phyloP scores from a whole-genome alignment of 1,140 invertebrate species.

The Eumeta japonica region DNA sequence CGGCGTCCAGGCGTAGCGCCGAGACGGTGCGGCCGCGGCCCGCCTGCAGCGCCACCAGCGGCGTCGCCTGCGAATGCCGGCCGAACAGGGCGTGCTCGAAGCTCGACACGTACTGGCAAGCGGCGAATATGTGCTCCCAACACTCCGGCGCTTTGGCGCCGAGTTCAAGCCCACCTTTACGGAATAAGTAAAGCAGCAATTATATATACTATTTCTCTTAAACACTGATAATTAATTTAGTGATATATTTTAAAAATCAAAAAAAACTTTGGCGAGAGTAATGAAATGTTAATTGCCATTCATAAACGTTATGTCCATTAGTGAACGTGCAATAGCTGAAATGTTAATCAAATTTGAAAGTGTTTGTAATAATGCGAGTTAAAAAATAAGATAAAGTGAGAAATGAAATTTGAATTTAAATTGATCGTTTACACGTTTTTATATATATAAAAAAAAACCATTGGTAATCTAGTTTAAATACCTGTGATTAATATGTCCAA shows the following conservation, averaged over 20 bases:
- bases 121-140: constrained; percentile 91
- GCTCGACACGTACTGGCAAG: constrained; percentile 86
- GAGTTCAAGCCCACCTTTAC: constrained; percentile 79
- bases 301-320: background rate
- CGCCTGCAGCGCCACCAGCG: constrained; percentile 49
- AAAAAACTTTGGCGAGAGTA: no score
- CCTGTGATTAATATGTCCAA: constrained; percentile 78
- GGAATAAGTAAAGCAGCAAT: constrained; percentile 22
- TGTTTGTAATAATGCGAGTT: no score
- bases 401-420: no score
- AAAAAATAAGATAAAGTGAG: no score
- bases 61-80: constrained; percentile 50
- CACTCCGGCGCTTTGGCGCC: constrained; percentile 88
- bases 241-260: no score
- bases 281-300: no score
- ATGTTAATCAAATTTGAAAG: no score
- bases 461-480: constrained; percentile 17
- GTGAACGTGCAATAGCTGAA: background rate
- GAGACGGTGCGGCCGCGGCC: constrained; percentile 57
- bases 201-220: constrained; percentile 3
- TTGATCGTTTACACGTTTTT: no score
- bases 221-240: no score
- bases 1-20: constrained; percentile 50
- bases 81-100: constrained; percentile 86
- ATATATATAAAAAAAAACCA: no score